Percentiles rank a stretch among this genome's conserved stretches.
phyloP scores from a whole-genome alignment of 2,888 invertebrate species.

The Scelioninae gen. 2 region DNA sequence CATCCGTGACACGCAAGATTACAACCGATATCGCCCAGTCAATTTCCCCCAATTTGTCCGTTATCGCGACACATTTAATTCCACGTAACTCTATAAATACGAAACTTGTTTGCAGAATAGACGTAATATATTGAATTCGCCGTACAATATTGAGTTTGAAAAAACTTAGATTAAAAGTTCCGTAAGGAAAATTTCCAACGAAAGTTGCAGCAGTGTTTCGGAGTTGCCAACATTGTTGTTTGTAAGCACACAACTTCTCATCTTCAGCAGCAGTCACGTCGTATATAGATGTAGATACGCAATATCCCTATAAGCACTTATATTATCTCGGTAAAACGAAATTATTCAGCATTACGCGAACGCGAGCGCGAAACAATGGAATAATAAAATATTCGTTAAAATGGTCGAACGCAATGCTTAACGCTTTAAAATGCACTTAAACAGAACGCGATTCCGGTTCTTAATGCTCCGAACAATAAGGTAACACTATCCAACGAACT shows the following conservation, averaged over 20 bases:
- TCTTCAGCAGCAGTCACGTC: constrained; percentile 16
- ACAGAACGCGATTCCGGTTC: constrained; percentile 25
- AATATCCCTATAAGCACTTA: neutral
- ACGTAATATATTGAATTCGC: constrained; percentile 15
- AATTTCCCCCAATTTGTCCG: no score
- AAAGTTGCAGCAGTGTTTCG: constrained; percentile 21
- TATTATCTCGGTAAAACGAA: constrained; percentile 15
- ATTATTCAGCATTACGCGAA: constrained; percentile 16
- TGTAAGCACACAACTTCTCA: constrained; percentile 26
- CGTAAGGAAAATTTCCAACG: constrained; percentile 9
- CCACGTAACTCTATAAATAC: no score
- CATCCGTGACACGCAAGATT: no score
- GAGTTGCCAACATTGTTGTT: constrained; percentile 40
- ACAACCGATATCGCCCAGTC: no score
- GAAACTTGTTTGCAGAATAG: no score
- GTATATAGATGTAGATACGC: neutral
- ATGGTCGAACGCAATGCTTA: constrained; percentile 3
- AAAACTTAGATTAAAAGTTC: constrained; percentile 40
- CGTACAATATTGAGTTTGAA: constrained; percentile 19
- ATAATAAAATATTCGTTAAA: constrained; percentile 16
- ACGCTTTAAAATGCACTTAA: constrained; percentile 16
- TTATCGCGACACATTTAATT: no score
- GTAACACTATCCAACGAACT: constrained; percentile 40
- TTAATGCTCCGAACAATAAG: constrained; percentile 25
- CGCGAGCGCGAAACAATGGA: neutral